A percentile compares a stretch with the other conserved stretches of the same genome.
Conservation (phyloP, 1,140 invertebrate species). For the Oryzaephilus surinamensis region DNA sequence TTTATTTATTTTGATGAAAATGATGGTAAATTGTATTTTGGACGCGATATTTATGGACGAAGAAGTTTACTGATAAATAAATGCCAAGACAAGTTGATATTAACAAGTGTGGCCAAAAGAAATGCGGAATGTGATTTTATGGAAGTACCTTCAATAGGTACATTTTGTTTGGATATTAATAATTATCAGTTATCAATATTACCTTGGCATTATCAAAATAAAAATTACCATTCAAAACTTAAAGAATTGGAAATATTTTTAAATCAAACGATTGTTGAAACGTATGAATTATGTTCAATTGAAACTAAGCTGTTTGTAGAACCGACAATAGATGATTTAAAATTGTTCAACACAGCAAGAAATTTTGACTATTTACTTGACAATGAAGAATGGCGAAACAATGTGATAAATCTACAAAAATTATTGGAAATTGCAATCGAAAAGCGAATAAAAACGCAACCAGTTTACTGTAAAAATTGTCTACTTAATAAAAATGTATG, state of each 20-base stretch:
- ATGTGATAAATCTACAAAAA: constrained; percentile 40
- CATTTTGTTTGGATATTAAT: constrained; percentile 51
- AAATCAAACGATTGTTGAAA: constrained; percentile 29
- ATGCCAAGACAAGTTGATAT: constrained; percentile 35
- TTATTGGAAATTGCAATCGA: constrained; percentile 52
- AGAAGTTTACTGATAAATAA: constrained; percentile 66
- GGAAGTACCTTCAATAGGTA: constrained; percentile 65
- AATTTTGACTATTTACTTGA: constrained; percentile 38
- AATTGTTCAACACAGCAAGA: constrained; percentile 7
- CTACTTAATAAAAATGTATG: constrained; percentile 39
- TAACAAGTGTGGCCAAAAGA: constrained; percentile 51
- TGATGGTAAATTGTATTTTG: constrained; percentile 61
- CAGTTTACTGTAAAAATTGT: constrained; percentile 56
- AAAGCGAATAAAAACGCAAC: constrained; percentile 50
- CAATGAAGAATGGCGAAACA: constrained; percentile 31
- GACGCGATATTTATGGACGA: constrained; percentile 74
- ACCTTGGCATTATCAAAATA: constrained; percentile 34
- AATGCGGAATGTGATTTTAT: constrained; percentile 40
- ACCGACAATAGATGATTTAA: constrained; percentile 9
- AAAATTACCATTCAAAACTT: constrained; percentile 30
- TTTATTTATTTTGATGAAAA: constrained; percentile 66
- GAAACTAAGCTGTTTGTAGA: constrained; percentile 5
- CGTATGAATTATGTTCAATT: neutral
- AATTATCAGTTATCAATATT: constrained; percentile 36
- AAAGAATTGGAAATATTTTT: constrained; percentile 33